A percentile compares a stretch with the other conserved stretches of the same genome.
Evolutionary conservation across 2,888 invertebrate genomes (phyloP).

Genomic region (Mamestra brassicae): DNA sequence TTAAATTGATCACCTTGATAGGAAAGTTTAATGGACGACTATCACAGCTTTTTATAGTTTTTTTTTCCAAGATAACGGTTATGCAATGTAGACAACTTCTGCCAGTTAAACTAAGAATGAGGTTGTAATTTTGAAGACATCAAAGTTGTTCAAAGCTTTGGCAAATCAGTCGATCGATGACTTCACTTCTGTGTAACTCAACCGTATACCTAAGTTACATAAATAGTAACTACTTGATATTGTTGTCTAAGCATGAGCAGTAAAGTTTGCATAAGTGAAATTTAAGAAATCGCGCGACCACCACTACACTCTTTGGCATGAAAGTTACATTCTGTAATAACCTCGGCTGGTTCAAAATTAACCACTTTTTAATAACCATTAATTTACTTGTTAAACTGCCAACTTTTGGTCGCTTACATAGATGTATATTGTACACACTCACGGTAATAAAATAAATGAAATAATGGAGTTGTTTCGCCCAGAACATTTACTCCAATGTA

Average conservation of each 20-base stretch:
- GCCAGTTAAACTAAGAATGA: neutral
- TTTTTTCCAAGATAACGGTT: conserved; percentile 18
- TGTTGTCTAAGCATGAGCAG: conserved; percentile 17
- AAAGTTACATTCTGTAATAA: conserved; percentile 32
- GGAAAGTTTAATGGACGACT: conserved; percentile 32
- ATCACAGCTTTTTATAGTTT: conserved; percentile 31
- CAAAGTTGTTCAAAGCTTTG: neutral
- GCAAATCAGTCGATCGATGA: neutral
- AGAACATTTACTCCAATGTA: conserved; percentile 22
- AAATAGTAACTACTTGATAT: neutral
- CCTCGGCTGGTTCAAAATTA: conserved; percentile 41
- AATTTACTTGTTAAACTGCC: conserved; percentile 48
- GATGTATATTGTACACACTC: conserved; percentile 25
- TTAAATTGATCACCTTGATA: conserved; percentile 50
- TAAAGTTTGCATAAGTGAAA: conserved; percentile 44
- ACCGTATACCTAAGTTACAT: conserved; percentile 1
- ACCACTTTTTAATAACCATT: conserved; percentile 37
- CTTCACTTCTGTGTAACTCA: neutral
- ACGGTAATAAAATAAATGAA: conserved; percentile 48
- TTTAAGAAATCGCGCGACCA: conserved; percentile 30
- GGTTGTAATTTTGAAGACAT: neutral
- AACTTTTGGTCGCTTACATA: conserved; percentile 45
- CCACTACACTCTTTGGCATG: conserved; percentile 1
- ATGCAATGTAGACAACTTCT: conserved; percentile 17
- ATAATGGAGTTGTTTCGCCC: conserved; percentile 26